A percentile compares a stretch with the other conserved stretches of the same genome.
phyloP scores from a whole-genome alignment of 2,888 invertebrate genomes.

The Lamellibrachia columna region DNA sequence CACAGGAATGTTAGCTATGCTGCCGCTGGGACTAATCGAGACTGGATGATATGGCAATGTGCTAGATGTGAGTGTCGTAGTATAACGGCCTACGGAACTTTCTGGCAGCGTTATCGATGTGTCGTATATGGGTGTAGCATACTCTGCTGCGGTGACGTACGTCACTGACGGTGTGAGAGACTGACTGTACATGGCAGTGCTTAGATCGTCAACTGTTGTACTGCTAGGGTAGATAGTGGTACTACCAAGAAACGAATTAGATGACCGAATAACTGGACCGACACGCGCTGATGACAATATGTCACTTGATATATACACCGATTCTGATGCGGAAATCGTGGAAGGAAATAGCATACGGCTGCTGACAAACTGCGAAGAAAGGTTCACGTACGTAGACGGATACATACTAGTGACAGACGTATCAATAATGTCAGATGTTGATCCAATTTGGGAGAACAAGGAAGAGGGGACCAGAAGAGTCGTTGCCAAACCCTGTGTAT shows the following conservation, averaged over 20 bases:
- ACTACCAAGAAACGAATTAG: background rate
- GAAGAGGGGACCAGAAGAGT: background rate
- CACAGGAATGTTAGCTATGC: background rate
- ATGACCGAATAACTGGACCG: background rate
- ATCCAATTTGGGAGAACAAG: background rate
- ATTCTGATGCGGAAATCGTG: background rate
- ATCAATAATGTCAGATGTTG: background rate
- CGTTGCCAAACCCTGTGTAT: background rate
- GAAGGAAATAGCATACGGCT: background rate
- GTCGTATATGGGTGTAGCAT: background rate
- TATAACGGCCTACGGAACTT: background rate
- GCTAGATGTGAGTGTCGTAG: background rate
- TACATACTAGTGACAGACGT: background rate
- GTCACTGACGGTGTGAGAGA: background rate
- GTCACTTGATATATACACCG: background rate
- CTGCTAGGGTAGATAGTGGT: background rate
- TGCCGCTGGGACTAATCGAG: background rate
- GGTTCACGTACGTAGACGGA: background rate
- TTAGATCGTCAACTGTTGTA: background rate
- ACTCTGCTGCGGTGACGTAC: background rate
- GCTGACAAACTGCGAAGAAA: constrained; percentile 6
- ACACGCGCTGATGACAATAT: background rate
- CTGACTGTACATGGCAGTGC: background rate
- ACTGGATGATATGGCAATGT: background rate
- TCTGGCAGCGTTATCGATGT: background rate